Evolutionary conservation across 2,797 vertebrate genomes (phyloP).

Genomic region (Emys orbicularis): DNA sequence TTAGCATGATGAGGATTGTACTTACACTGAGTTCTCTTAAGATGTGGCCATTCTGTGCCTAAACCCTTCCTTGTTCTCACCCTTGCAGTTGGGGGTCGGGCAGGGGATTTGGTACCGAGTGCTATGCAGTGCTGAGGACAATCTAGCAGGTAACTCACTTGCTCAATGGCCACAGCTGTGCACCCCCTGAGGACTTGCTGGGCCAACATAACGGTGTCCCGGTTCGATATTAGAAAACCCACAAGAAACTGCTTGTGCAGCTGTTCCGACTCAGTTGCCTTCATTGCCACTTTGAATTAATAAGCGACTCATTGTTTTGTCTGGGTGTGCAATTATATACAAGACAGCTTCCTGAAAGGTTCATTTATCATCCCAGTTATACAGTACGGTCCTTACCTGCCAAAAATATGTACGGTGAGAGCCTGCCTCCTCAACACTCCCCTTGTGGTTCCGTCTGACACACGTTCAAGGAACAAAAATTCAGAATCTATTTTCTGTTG

Average conservation of each 20-base stretch:
- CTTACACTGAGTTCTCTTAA: not conserved
- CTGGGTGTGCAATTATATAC: conserved; percentile 22
- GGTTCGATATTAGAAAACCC: not conserved
- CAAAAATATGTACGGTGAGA: not conserved
- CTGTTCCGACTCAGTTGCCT: not conserved
- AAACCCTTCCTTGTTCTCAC: not conserved
- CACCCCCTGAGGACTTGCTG: not conserved
- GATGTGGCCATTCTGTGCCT: not conserved
- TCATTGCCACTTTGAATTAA: not conserved
- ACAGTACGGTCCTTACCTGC: not conserved
- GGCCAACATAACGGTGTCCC: not conserved
- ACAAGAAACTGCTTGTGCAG: not conserved
- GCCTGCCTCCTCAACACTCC: not conserved
- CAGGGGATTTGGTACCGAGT: not conserved
- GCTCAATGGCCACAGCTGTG: not conserved
- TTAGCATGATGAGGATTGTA: not conserved
- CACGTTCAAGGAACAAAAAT: not conserved
- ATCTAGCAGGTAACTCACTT: not conserved
- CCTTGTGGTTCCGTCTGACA: not conserved
- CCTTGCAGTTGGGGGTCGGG: not conserved
- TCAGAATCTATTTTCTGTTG: not conserved
- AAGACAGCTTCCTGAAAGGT: conserved; percentile 28
- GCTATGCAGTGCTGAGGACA: not conserved
- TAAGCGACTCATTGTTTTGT: conserved; percentile 30
- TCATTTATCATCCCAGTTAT: not conserved